A percentile compares a stretch with the other conserved stretches of the same genome.
phyloP scores from a whole-genome alignment of 2,888 invertebrate species.

The Syrphus vitripennis region DNA sequence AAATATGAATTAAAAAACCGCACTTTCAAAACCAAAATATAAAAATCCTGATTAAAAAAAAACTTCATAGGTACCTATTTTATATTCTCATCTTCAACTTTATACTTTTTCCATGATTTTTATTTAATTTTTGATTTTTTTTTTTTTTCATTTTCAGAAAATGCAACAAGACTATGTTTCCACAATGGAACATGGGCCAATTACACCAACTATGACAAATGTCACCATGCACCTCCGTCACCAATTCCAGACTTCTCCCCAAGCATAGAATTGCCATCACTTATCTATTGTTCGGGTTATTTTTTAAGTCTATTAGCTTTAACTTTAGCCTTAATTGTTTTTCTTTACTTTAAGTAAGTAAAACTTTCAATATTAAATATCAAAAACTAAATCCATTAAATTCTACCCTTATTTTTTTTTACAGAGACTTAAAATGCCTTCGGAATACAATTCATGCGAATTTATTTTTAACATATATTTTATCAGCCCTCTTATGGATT shows the following conservation, averaged over 20 bases:
- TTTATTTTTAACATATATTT: slow-evolving; percentile 94
- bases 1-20: too few relatives aligned
- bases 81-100: too few relatives aligned
- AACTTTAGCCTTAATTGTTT: slow-evolving; percentile 91
- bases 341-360: slow-evolving; percentile 94
- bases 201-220: slow-evolving; percentile 88
- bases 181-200: slow-evolving; percentile 91
- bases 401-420: background rate
- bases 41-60: too few relatives aligned
- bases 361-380: background rate
- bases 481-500: slow-evolving; percentile 95
- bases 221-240: slow-evolving; percentile 82
- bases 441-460: slow-evolving; percentile 97
- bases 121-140: background rate
- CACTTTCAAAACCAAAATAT: too few relatives aligned
- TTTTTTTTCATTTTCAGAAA: slow-evolving; percentile 84
- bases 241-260: slow-evolving; percentile 82
- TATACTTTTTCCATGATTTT: background rate
- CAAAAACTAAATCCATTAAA: background rate
- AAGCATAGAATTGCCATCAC: slow-evolving; percentile 84
- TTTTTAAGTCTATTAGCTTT: slow-evolving; percentile 91
- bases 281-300: slow-evolving; percentile 92
- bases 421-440: slow-evolving; percentile 93
- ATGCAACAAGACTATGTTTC: slow-evolving; percentile 90
- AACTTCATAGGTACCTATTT: too few relatives aligned